A percentile compares a stretch with the other conserved stretches of the same genome.
These are phyloP conservation scores for Benthosema pterotum DNA, from an alignment of 2,797 vertebrate species.

Conservation along the genomic window DNA sequence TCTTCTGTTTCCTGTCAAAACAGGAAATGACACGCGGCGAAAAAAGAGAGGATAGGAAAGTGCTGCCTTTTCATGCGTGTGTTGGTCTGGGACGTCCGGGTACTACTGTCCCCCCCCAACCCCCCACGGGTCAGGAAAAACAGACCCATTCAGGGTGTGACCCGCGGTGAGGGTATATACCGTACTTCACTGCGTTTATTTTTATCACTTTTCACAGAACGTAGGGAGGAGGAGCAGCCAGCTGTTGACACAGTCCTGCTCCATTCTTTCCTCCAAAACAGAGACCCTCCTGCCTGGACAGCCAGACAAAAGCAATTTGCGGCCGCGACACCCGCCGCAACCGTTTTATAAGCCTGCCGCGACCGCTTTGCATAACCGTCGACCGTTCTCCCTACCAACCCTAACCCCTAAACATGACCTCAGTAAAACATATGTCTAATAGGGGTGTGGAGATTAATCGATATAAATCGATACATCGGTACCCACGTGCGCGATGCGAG, in stretches of 20 bases:
- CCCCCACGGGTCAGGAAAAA: constrained; percentile 73
- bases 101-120: constrained; percentile 53
- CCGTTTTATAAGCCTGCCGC: no score
- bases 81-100: constrained; percentile 69
- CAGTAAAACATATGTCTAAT: no score
- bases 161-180: constrained; percentile 61
- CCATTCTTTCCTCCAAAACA: constrained; percentile 63
- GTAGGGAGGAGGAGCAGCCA: constrained; percentile 65
- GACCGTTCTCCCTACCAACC: no score
- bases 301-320: no score
- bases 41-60: constrained; percentile 81
- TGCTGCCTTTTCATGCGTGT: constrained; percentile 77
- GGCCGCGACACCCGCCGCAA: no score
- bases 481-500: no score
- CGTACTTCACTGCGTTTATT: constrained; percentile 73
- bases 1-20: constrained; percentile 85
- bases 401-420: no score
- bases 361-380: no score
- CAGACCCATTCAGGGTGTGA: constrained; percentile 69
- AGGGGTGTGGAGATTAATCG: no score
- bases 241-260: constrained; percentile 74
- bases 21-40: constrained; percentile 81
- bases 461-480: no score
- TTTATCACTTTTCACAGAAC: constrained; percentile 78
- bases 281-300: constrained; percentile 22